Percentiles rank a stretch among this genome's conserved stretches.
Conservation (phyloP, 2,113 vertebrate species). For the Rhegmatorhina hoffmannsi region DNA sequence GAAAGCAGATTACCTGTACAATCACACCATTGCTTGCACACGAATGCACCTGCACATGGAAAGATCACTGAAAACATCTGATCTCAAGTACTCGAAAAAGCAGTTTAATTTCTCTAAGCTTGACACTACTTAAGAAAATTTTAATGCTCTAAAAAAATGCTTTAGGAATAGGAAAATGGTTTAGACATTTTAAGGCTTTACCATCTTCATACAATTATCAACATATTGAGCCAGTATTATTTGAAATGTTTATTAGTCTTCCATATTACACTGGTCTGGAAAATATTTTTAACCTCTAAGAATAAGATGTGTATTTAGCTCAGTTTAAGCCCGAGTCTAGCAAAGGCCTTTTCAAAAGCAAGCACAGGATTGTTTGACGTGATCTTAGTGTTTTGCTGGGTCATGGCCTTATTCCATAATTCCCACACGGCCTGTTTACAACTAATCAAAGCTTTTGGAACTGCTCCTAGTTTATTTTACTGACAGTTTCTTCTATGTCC, state of each 20-base stretch:
- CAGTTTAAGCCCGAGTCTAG: neutral
- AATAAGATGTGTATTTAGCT: neutral
- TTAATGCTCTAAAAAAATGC: neutral
- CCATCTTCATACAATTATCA: neutral
- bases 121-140: neutral
- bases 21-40: neutral
- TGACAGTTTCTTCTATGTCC: neutral
- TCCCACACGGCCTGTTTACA: neutral
- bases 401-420: neutral
- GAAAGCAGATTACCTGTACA: neutral
- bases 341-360: neutral
- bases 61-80: neutral
- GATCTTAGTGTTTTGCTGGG: neutral
- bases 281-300: neutral
- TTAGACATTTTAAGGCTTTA: neutral
- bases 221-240: neutral
- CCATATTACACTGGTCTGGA: neutral
- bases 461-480: neutral
- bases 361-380: neutral
- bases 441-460: neutral
- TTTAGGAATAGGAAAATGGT: neutral
- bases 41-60: neutral
- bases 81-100: neutral
- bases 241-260: slow-evolving; percentile 40
- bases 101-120: neutral